A percentile compares a stretch with the other conserved stretches of the same genome.
Conservation (phyloP, 2,888 invertebrate genomes). For the Arrhopalites spinosus region DNA sequence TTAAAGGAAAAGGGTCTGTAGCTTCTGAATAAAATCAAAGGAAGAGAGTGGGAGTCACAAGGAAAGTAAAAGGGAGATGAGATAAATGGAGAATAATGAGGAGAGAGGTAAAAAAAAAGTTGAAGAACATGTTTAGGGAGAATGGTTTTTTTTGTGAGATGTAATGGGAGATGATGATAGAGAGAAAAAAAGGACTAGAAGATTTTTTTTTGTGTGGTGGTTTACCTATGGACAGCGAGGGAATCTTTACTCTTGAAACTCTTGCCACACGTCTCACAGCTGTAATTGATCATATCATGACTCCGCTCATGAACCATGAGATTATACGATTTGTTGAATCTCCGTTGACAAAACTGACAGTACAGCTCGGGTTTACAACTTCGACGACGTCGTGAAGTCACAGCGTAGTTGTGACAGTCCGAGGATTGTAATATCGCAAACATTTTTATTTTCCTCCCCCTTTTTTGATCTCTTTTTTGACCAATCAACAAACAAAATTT, state of each 20-base stretch:
- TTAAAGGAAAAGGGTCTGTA: not conserved
- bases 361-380: constrained; percentile 42
- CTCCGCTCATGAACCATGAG: constrained; percentile 98
- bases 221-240: constrained; percentile 88
- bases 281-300: constrained; percentile 90
- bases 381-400: constrained; percentile 26
- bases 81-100: not conserved
- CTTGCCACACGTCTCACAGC: constrained; percentile 97
- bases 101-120: no score
- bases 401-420: constrained; percentile 28
- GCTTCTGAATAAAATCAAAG: not conserved
- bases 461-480: not conserved
- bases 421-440: constrained; percentile 36
- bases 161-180: not conserved
- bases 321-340: constrained; percentile 98
- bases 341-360: constrained; percentile 95
- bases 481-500: not conserved
- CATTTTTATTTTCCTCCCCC: constrained; percentile 25
- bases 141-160: no score
- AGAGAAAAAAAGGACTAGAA: constrained; percentile 14
- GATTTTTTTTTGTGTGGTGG: not conserved
- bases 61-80: no score
- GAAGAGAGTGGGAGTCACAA: no score
- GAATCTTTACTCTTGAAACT: constrained; percentile 97
- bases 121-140: constrained; percentile 8